A percentile compares a stretch with the other conserved stretches of the same genome.
Evolutionary conservation across 1,140 invertebrate species (phyloP).

Genomic region (Ladona fulva): DNA sequence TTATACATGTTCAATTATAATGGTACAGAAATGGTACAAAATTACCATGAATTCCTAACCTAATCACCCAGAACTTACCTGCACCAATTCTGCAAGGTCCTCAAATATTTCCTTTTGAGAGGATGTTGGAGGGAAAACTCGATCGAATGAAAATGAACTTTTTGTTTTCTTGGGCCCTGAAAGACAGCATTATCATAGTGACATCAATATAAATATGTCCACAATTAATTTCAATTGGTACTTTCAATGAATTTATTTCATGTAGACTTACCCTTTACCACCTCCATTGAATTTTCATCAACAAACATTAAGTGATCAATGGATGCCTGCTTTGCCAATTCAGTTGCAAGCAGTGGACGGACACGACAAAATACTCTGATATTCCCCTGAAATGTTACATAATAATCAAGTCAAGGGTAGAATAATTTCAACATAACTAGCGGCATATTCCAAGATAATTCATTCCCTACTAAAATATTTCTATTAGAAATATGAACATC

Average conservation of each 20-base stretch:
- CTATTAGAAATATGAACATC: no score
- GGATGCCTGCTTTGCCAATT: neutral
- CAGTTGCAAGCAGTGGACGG: slow-evolving; percentile 41
- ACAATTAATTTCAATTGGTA: slow-evolving; percentile 12
- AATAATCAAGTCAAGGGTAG: no score
- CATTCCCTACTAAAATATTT: no score
- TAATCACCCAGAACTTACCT: no score
- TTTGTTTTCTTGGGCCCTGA: slow-evolving; percentile 25
- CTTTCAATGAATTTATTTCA: slow-evolving; percentile 20
- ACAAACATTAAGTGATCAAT: neutral
- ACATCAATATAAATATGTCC: neutral
- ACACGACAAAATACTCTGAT: slow-evolving; percentile 80
- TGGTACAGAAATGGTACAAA: no score
- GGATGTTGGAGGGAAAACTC: slow-evolving; percentile 61
- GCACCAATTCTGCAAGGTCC: slow-evolving; percentile 47
- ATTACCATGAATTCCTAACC: no score
- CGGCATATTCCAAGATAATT: no score
- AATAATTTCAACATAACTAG: no score
- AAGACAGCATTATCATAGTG: neutral
- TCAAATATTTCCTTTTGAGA: slow-evolving; percentile 52
- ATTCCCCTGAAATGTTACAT: slow-evolving; percentile 62
- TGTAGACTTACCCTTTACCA: neutral
- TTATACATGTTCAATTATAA: no score
- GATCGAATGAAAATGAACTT: slow-evolving; percentile 68
- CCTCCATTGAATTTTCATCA: neutral